Conservation (phyloP, 2,888 invertebrate species). For the Cryptocephalus moraei region DNA sequence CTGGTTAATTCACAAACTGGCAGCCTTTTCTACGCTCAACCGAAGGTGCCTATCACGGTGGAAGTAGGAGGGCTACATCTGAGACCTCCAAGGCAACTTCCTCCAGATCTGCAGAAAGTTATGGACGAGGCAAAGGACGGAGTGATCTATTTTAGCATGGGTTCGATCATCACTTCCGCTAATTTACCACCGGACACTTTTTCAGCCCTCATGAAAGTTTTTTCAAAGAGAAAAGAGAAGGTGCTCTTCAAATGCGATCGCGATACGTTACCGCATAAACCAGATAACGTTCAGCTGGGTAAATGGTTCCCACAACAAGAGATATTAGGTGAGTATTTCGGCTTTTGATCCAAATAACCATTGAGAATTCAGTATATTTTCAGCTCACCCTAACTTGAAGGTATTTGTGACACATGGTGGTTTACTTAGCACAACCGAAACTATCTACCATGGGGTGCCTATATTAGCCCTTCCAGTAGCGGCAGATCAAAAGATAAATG, state of each 20-base stretch:
- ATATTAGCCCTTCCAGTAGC: too few species aligned
- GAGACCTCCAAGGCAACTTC: conserved; percentile 21
- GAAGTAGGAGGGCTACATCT: conserved; percentile 48
- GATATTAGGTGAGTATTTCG: conserved; percentile 34
- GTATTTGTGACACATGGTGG: too few species aligned
- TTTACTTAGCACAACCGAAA: too few species aligned
- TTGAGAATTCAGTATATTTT: too few species aligned
- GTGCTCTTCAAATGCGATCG: conserved; percentile 57
- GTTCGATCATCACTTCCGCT: conserved; percentile 46
- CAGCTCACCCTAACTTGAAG: too few species aligned
- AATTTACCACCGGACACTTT: conserved; percentile 43
- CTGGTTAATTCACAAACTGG: conserved; percentile 36
- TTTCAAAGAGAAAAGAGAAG: conserved; percentile 49
- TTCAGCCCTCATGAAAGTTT: conserved; percentile 44
- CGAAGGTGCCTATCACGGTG: conserved; percentile 45
- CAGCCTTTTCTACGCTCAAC: conserved; percentile 41
- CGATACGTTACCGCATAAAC: conserved; percentile 27
- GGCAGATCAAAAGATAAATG: too few species aligned
- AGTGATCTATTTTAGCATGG: conserved; percentile 50
- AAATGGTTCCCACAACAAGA: conserved; percentile 27
- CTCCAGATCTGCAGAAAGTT: conserved; percentile 40
- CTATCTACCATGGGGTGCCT: too few species aligned
- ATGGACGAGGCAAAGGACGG: conserved; percentile 45
- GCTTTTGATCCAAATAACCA: too few species aligned
- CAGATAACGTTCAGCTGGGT: conserved; percentile 33